Conservation (phyloP, 37 sponge, comb jelly and placozoan genomes). For the Halichondria panicea region DNA sequence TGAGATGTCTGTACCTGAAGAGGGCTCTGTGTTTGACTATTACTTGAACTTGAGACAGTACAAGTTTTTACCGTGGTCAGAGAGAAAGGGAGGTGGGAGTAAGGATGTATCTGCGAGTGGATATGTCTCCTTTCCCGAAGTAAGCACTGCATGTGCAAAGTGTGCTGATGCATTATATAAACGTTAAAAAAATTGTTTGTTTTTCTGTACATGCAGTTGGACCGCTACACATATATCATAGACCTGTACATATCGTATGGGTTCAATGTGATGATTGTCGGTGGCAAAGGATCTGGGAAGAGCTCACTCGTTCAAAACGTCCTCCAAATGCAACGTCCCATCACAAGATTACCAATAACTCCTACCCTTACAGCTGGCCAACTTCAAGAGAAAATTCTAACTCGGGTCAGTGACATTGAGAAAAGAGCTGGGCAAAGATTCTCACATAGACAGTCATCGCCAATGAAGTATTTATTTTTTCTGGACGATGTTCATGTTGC, state of each 20-base stretch:
- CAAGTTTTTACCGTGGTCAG: slow-evolving; percentile 58
- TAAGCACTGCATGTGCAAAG: not conserved
- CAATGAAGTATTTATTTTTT: slow-evolving; percentile 21
- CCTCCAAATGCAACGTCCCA: slow-evolving; percentile 7
- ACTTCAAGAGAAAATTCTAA: slow-evolving; percentile 30
- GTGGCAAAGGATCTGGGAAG: slow-evolving; percentile 68
- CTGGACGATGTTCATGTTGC: slow-evolving; percentile 73
- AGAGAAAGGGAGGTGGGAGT: slow-evolving; percentile 11
- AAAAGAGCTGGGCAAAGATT: slow-evolving; percentile 9
- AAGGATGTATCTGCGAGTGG: not conserved
- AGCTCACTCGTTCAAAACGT: slow-evolving; percentile 38
- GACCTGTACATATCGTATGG: slow-evolving; percentile 67
- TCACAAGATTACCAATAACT: slow-evolving; percentile 25
- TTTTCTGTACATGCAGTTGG: slow-evolving; percentile 29
- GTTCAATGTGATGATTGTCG: slow-evolving; percentile 53
- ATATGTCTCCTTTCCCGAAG: slow-evolving; percentile 61
- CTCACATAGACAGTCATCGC: not conserved
- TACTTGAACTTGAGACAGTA: slow-evolving; percentile 56
- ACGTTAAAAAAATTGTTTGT: not conserved
- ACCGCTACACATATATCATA: slow-evolving; percentile 38
- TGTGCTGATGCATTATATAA: not conserved
- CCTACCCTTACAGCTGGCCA: slow-evolving; percentile 11
- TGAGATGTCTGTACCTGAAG: slow-evolving; percentile 43
- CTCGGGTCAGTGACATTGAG: slow-evolving; percentile 2
- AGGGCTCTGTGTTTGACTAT: slow-evolving; percentile 67